Evolutionary conservation across 2,113 vertebrate genomes (phyloP).

Genomic region (Athene cunicularia): DNA sequence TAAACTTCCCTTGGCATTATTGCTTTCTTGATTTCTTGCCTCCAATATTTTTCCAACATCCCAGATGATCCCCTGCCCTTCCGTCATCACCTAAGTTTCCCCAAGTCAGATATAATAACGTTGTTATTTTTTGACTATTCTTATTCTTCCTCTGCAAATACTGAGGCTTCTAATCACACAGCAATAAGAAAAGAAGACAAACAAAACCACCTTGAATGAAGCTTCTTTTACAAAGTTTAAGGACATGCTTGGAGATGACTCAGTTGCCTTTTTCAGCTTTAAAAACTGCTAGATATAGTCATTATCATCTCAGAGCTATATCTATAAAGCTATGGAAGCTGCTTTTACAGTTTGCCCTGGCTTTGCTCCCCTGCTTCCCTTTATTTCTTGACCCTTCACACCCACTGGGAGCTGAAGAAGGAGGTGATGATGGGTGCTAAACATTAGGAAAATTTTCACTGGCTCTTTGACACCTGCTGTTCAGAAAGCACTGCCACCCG

Average conservation of each 20-base stretch:
- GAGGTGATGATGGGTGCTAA: neutral
- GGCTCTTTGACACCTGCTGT: neutral
- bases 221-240: neutral
- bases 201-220: neutral
- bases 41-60: neutral
- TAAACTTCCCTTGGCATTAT: neutral
- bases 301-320: neutral
- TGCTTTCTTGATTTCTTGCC: neutral
- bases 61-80: neutral
- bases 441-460: neutral
- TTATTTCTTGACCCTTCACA: neutral
- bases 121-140: neutral
- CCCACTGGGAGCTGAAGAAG: neutral
- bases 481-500: neutral
- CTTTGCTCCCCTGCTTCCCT: neutral
- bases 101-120: neutral
- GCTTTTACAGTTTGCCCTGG: neutral
- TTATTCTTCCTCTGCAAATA: neutral
- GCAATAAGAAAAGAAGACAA: conserved; percentile 5
- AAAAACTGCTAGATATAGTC: neutral
- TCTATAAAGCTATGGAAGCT: neutral
- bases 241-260: neutral
- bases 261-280: neutral
- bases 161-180: neutral
- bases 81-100: neutral